These are phyloP conservation scores for Macroteleia sp. DNA, from an alignment of 2,888 invertebrate species.

Conservation along the genomic window DNA sequence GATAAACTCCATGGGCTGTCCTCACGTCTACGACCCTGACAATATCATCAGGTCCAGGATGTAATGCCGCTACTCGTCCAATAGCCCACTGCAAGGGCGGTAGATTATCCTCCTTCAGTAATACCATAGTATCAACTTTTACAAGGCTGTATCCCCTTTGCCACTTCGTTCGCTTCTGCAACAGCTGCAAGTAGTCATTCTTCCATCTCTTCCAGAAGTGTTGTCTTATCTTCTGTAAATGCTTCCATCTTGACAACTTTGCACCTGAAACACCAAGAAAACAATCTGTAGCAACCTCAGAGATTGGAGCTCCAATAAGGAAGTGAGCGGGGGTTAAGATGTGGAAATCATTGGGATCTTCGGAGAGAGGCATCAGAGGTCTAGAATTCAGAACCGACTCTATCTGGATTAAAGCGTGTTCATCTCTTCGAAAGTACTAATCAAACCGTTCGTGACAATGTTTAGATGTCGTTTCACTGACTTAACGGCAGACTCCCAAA, in stretches of 20 bases:
- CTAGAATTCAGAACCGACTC: constrained; percentile 58
- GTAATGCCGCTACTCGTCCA: not conserved
- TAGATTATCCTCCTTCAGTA: not conserved
- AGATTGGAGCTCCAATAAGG: constrained; percentile 35
- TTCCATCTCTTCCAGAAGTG: not conserved
- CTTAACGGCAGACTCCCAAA: constrained; percentile 41
- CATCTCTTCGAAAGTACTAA: constrained; percentile 64
- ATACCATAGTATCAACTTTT: not conserved
- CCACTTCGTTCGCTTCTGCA: not conserved
- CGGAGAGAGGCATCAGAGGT: constrained; percentile 25
- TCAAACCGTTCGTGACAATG: not conserved
- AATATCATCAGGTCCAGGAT: not conserved
- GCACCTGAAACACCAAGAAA: not conserved
- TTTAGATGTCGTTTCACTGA: not conserved
- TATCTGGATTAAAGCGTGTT: constrained; percentile 60
- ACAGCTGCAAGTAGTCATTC: not conserved
- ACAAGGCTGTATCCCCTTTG: not conserved
- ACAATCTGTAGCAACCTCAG: not conserved
- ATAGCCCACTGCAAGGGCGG: not conserved
- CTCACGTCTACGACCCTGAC: not conserved
- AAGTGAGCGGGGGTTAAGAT: constrained; percentile 65
- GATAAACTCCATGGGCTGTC: not conserved
- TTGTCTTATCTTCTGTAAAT: not conserved
- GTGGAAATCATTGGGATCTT: not conserved
- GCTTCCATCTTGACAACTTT: not conserved